Evolutionary conservation across 1,140 invertebrate genomes (phyloP), one percentile per base, ranked within the genome.

Genomic region (Drosophila erecta): DNA sequence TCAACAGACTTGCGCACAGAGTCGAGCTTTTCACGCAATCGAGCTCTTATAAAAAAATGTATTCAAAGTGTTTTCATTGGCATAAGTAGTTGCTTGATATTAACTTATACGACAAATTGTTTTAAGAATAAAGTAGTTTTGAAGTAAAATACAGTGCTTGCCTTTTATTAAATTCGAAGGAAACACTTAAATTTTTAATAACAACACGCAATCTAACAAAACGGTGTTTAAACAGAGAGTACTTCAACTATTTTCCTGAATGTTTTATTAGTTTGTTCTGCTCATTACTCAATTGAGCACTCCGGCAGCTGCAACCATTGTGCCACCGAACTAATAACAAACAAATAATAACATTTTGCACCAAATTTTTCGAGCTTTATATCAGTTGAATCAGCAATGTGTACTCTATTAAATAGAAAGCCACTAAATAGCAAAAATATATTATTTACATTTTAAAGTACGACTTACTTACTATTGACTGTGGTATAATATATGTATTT

Each of bases 11-110:
- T 79, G 76, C 76, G 76, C 76, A 79, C 11, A 15, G 30, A n/a
- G 8, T 10, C n/a, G 40, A 81, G 79, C 79, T 81, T 81, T 62
- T 30, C 14, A 40, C 44, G 46, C 6, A 30, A 50, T 40, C 38
- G 27, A 64, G 30, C 67, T 81, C 67, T 76, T 76, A 76, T 56
- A 76, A 44, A 76, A 60, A 73, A 57, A 51, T 79, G 53, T 60
- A 79, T 79, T 64, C 76, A 44, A 72, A 64, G 53, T 76, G 43
- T 76, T 76, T 76, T 67, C 49, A 57, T 67, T 53, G 37, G 20
- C 54, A 76, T 54, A 76, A 58, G 73, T 59, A 59, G 61, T 17
- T 17, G 17, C 49, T 76, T 41, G 53, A 56, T 49, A 44, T 71
- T 44, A 40, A 53, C 57, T 57, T 78, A 71, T 53, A 56, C 37